phyloP scores from a whole-genome alignment of 2,113 vertebrate genomes.

The Ameiurus melas region DNA sequence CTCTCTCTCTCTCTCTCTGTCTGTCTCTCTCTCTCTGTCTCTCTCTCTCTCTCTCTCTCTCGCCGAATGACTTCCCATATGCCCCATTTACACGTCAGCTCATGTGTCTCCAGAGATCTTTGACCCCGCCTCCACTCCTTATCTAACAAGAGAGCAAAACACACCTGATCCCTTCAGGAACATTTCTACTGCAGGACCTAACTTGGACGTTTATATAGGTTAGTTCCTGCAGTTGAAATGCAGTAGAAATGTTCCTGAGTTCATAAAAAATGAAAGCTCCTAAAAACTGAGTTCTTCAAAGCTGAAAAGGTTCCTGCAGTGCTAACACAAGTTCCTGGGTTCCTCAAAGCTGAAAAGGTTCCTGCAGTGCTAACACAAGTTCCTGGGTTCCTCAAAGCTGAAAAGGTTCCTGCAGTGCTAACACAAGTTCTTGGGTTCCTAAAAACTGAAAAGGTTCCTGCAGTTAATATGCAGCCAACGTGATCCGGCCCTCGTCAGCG shows the following conservation, averaged over 20 bases:
- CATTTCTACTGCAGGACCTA: background rate
- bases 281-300: background rate
- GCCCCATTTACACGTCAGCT: constrained; percentile 51
- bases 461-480: too few species aligned
- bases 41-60: background rate
- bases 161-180: constrained; percentile 40
- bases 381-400: background rate
- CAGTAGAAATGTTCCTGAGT: background rate
- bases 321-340: background rate
- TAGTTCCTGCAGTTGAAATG: background rate
- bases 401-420: too few species aligned
- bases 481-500: constrained; percentile 91
- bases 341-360: background rate
- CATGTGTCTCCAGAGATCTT: constrained; percentile 43
- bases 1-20: background rate
- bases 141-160: constrained; percentile 53
- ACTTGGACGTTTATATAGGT: background rate
- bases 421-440: too few species aligned
- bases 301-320: background rate
- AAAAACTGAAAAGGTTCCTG: background rate
- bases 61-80: constrained; percentile 12
- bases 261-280: background rate
- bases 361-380: too few species aligned
- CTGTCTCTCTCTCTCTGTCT: too few species aligned
- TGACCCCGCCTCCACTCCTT: constrained; percentile 42